Evolutionary conservation across 1,140 invertebrate species (phyloP), one percentile per base, ranked within the genome.

Genomic region (Hycleus phaleratus): DNA sequence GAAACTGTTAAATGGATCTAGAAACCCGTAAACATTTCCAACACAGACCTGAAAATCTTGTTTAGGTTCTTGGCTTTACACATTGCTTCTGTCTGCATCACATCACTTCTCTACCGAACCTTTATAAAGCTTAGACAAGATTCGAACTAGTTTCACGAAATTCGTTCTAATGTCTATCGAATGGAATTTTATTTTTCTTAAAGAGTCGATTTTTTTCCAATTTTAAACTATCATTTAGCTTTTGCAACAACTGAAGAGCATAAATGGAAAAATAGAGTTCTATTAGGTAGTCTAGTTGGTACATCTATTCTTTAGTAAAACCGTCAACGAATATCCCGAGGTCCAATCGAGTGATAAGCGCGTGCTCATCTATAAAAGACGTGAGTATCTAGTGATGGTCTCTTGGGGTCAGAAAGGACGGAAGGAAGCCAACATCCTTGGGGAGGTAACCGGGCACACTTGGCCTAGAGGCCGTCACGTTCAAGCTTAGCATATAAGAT

Each of bases 301-400:
- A 42, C 4, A 10, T 10, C 40, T n/a, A n/a, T 4, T 7, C 9
- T 42, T 42, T 42, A 8, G 40, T n/a, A 7, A 42, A 42, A 10
- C 10, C 9, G 4, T n/a, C 9, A 8, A 11, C 4, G 2, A 10
- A 7, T 7, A 42, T 42, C 40, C 46, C 39, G n/a, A 47, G 18
- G 43, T 55, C 26, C 25, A 44, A 55, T 55, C 52, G 24, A 44
- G 52, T 55, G 52, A 55, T 55, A 55, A 55, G 52, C 46, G 44
- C 18, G 18, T 39, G 52, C 46, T 55, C 52, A 55, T 55, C 52
- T 51, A 24, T 4, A 40, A n/a, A 51, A 25, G 11, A 51, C 49
- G 49, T 51, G 49, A 51, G 42, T 18, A 38, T 40, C 49, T 46
- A 4, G 52, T 32, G 38, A 18, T 11, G 4, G 44, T 46, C 52